Evolutionary conservation across 2,113 vertebrate species (phyloP).

Genomic region (Indicator indicator): DNA sequence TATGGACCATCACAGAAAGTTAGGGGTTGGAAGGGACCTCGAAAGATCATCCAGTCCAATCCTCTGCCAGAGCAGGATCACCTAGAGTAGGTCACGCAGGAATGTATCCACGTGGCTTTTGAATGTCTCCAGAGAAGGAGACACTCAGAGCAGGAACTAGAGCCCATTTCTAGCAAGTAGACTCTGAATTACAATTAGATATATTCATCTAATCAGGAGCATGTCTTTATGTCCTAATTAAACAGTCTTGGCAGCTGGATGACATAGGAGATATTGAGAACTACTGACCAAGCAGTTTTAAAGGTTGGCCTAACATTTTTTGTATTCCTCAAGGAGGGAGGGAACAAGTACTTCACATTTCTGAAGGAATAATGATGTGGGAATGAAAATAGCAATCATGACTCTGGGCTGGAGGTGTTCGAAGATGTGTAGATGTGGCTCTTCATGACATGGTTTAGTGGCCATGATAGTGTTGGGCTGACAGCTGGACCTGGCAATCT

Average conservation of each 20-base stretch:
- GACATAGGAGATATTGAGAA: constrained; percentile 27
- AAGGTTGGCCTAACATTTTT: constrained; percentile 48
- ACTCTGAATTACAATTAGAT: constrained; percentile 12
- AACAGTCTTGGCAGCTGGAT: not conserved
- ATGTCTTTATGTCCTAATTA: constrained; percentile 10
- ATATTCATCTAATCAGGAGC: constrained; percentile 10
- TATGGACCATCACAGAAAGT: not conserved
- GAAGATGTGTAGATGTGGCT: too few relatives aligned
- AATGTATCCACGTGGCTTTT: too few relatives aligned
- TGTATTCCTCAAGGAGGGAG: not conserved
- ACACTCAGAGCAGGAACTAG: not conserved
- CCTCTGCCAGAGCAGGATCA: too few relatives aligned
- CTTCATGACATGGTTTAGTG: too few relatives aligned
- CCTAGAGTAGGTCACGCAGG: too few relatives aligned
- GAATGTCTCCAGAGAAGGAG: too few relatives aligned
- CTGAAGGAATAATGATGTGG: constrained; percentile 2
- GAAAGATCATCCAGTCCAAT: too few relatives aligned
- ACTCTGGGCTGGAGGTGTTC: not conserved
- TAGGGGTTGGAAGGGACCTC: too few relatives aligned
- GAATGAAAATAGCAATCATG: not conserved
- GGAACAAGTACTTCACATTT: not conserved
- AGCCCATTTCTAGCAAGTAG: not conserved
- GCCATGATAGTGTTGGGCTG: too few relatives aligned
- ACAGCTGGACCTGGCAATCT: too few relatives aligned
- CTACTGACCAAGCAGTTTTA: constrained; percentile 59